Evolutionary conservation across 2,797 vertebrate species (phyloP), one percentile per base, ranked within the genome.

Genomic region (Eulemur albifrons): DNA sequence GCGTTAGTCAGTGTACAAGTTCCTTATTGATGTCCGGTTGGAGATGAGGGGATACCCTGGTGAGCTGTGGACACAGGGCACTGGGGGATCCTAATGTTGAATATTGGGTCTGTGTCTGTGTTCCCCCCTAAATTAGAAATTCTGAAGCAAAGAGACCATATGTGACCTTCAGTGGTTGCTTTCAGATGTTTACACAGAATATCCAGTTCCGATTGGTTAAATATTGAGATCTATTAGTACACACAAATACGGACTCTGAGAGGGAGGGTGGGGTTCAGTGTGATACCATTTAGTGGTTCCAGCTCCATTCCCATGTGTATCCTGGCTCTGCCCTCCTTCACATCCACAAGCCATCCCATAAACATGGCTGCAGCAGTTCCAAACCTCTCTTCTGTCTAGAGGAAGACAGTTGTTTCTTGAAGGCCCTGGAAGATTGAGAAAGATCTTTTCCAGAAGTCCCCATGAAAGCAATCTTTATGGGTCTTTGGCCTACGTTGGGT

Each of bases 211-310:
- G 27, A 85, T n/a, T 20, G 54, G 43, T 69, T 88, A 61, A 27
- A n/a, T 76, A 48, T 30, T 13, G 40, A 73, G 11, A 38, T 72
- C 70, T 88, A 45, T 52, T 45, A 43, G 54, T 32, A 45, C 59
- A 72, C 2, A 3, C 65, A 52, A 48, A 40, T 32, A 57, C 21
- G 40, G 40, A 40, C 18, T 17, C 38, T 18, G 57, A 48, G 70
- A 67, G 45, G 13, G 30, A 12, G 61, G 40, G 10, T 3, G 4
- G 59, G 32, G 35, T 35, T 52, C n/a, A 2, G 0, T 1, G 0
- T 61, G 50, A 14, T 4, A 0, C 79, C 43, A 43, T 48, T 9
- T 54, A 4, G 27, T 40, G 23, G 8, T 52, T 43, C n/a, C 35
- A 65, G 38, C 30, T 88, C 32, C 45, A 1, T 57, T 69, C 70